Conservation (phyloP, 2,113 vertebrate genomes). For the Heliornis fulica region DNA sequence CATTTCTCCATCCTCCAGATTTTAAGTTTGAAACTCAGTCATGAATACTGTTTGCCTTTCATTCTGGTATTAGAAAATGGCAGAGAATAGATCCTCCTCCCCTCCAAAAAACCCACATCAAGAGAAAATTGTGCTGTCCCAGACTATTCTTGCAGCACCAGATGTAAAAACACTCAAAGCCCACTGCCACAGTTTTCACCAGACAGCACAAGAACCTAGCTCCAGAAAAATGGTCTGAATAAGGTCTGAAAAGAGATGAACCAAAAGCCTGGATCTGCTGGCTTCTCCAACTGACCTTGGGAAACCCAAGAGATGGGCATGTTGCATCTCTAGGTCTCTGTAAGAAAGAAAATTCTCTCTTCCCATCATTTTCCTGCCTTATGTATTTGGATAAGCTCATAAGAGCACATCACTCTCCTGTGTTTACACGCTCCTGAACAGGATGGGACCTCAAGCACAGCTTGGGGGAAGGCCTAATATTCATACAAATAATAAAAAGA, state of each 20-base stretch:
- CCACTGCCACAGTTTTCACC: background rate
- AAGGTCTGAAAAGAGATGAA: background rate
- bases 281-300: background rate
- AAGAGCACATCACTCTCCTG: background rate
- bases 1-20: background rate
- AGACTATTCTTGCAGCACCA: background rate
- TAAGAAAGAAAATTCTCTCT: background rate
- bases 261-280: background rate
- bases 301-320: background rate
- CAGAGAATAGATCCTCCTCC: background rate
- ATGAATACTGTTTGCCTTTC: background rate
- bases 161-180: background rate
- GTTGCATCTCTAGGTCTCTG: background rate
- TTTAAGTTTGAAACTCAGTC: background rate
- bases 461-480: background rate
- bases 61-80: background rate
- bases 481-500: background rate
- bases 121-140: background rate
- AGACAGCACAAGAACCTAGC: background rate
- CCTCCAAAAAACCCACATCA: background rate
- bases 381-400: background rate
- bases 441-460: background rate
- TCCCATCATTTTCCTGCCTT: background rate
- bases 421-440: background rate
- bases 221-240: background rate